Conservation (phyloP, 2,888 invertebrate species). For the Drosophila eohydei region DNA sequence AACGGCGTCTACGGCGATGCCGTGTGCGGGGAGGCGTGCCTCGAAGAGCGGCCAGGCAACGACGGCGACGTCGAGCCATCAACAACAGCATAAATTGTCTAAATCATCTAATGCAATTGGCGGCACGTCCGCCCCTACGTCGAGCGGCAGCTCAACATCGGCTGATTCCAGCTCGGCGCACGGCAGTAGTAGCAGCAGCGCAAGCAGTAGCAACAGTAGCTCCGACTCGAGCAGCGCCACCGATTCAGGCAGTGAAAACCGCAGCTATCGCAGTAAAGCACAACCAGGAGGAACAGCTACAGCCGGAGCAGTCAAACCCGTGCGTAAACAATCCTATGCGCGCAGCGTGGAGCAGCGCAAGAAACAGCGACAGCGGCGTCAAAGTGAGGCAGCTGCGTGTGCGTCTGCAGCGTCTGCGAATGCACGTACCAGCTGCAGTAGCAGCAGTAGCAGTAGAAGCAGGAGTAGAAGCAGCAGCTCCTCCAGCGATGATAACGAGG, state of each 20-base stretch:
- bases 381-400: constrained; percentile 60
- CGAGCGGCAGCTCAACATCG: constrained; percentile 81
- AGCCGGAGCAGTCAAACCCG: constrained; percentile 48
- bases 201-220: constrained; percentile 55
- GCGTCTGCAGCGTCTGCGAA: constrained; percentile 62
- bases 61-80: constrained; percentile 63
- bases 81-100: constrained; percentile 37
- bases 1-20: constrained; percentile 46
- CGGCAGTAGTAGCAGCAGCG: constrained; percentile 67
- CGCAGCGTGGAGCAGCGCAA: constrained; percentile 79
- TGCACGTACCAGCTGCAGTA: constrained; percentile 53
- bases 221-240: constrained; percentile 39
- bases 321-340: constrained; percentile 75
- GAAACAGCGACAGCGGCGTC: constrained; percentile 72
- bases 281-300: neutral
- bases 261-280: constrained; percentile 22
- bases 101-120: constrained; percentile 34
- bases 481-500: constrained; percentile 53
- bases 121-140: constrained; percentile 77
- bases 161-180: constrained; percentile 80
- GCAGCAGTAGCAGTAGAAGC: neutral
- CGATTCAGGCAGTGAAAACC: constrained; percentile 35
- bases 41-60: constrained; percentile 65
- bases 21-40: constrained; percentile 73
- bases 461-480: constrained; percentile 48